These are phyloP conservation scores for Tanypteryx hageni DNA, from an alignment of 2,888 invertebrate species.

Conservation along the genomic window DNA sequence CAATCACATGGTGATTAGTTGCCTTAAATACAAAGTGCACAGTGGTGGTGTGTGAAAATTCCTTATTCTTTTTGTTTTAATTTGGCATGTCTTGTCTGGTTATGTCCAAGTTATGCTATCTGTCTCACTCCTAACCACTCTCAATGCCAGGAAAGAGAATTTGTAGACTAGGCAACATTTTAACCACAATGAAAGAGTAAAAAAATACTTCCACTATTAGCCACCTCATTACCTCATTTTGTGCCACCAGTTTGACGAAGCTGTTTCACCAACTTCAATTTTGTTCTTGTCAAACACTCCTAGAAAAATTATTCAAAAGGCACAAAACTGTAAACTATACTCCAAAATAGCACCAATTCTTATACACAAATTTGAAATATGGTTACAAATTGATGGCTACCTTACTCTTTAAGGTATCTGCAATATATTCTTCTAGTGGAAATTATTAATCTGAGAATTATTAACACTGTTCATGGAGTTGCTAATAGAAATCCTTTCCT, in stretches of 20 bases:
- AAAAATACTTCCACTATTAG: conserved; percentile 47
- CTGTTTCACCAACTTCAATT: conserved; percentile 14
- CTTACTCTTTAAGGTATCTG: neutral
- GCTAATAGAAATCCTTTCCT: conserved; percentile 40
- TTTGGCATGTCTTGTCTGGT: conserved; percentile 17
- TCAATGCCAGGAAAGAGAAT: conserved; percentile 36
- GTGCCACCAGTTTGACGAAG: conserved; percentile 3
- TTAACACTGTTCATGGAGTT: conserved; percentile 49
- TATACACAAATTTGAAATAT: conserved; percentile 46
- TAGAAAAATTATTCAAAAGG: conserved; percentile 51
- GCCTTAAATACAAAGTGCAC: conserved; percentile 64
- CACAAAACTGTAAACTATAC: conserved; percentile 49
- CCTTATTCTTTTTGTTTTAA: conserved; percentile 25
- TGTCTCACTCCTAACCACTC: neutral
- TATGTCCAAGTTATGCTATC: conserved; percentile 18
- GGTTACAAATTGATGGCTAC: conserved; percentile 41
- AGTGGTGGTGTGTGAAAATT: conserved; percentile 56
- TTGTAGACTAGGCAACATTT: conserved; percentile 60
- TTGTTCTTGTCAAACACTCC: conserved; percentile 46
- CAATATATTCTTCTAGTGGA: conserved; percentile 42
- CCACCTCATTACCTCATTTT: conserved; percentile 34
- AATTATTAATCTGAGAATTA: conserved; percentile 44
- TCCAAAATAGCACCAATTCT: conserved; percentile 53
- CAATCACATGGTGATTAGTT: conserved; percentile 64
- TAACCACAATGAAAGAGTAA: conserved; percentile 60